Percentiles rank a stretch among this genome's conserved stretches.
Evolutionary conservation across 2,797 vertebrate genomes (phyloP).

Genomic region (Sebastes paucispinis): DNA sequence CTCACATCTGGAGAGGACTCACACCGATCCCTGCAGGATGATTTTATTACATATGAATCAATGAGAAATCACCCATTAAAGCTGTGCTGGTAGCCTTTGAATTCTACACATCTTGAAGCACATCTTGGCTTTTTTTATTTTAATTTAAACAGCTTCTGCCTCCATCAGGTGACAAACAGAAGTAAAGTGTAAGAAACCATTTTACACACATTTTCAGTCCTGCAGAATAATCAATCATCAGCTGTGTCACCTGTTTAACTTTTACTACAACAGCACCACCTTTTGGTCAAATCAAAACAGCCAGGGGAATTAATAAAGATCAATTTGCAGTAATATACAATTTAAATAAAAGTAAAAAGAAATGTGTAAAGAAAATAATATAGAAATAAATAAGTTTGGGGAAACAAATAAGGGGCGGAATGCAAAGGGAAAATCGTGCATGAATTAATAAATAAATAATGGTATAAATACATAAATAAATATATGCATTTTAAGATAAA

Average conservation of each 20-base stretch:
- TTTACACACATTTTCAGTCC: neutral
- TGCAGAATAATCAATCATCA: neutral
- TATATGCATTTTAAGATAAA: too few species aligned
- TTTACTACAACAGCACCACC: neutral
- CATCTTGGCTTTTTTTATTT: rapidly evolving
- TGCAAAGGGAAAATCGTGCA: too few species aligned
- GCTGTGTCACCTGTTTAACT: neutral
- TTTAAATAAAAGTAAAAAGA: too few species aligned
- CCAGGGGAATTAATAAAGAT: too few species aligned
- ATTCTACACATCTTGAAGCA: neutral
- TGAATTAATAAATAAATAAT: too few species aligned
- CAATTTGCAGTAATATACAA: too few species aligned
- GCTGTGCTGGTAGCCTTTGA: neutral
- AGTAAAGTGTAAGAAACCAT: neutral
- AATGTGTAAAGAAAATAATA: too few species aligned
- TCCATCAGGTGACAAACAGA: neutral
- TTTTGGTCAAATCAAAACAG: neutral
- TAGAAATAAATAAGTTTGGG: too few species aligned
- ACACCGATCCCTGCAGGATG: neutral
- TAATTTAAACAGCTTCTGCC: neutral
- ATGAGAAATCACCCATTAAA: neutral
- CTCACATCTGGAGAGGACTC: neutral
- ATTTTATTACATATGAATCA: neutral
- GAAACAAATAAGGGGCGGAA: too few species aligned
- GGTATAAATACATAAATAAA: too few species aligned